Percentiles rank a stretch among this genome's conserved stretches.
phyloP scores from a whole-genome alignment of 2,113 vertebrate genomes.

The Pterocles burchelli region DNA sequence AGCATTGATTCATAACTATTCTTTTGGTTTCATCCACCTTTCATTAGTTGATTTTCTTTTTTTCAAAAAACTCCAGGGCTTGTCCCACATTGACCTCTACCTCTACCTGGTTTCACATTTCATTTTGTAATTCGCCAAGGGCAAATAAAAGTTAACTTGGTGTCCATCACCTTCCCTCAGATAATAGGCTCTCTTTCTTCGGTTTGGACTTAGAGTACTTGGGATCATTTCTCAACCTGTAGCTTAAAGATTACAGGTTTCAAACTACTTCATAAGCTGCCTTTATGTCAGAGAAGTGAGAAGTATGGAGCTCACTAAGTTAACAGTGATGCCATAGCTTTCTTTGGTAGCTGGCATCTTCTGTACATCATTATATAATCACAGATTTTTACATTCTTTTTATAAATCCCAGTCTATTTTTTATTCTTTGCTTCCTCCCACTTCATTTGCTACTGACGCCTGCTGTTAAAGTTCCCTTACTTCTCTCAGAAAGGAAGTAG shows the following conservation, averaged over 20 bases:
- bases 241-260: background rate
- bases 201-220: background rate
- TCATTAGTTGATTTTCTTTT: background rate
- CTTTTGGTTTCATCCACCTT: background rate
- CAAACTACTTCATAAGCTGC: background rate
- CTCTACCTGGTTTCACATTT: background rate
- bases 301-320: background rate
- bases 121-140: background rate
- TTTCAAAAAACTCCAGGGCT: background rate
- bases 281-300: background rate
- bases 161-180: background rate
- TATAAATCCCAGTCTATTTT: constrained; percentile 58
- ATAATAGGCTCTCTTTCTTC: background rate
- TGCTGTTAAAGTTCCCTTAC: constrained; percentile 49
- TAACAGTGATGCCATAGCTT: background rate
- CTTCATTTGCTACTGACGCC: constrained; percentile 41
- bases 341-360: background rate
- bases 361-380: constrained; percentile 51
- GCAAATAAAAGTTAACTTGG: background rate
- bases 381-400: constrained; percentile 43
- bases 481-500: constrained; percentile 67
- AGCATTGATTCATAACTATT: background rate
- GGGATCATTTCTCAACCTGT: background rate
- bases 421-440: constrained; percentile 46
- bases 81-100: background rate